These are phyloP conservation scores for Tuberolachnus salignus DNA, from an alignment of 2,888 invertebrate genomes.

Conservation along the genomic window DNA sequence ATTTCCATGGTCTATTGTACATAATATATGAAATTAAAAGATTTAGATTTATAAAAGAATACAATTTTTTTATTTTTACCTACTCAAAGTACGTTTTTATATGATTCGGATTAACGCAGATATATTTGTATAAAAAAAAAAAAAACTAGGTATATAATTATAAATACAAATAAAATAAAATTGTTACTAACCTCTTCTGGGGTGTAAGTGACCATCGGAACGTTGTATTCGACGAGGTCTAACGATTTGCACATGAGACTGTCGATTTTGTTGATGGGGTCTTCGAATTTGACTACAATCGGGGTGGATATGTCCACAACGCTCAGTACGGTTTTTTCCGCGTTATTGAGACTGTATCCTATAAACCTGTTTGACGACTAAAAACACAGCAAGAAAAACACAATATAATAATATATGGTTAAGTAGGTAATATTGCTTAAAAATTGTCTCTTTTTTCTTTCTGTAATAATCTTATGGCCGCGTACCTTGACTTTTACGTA, in stretches of 20 bases:
- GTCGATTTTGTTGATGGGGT: slow-evolving; percentile 76
- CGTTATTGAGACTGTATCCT: slow-evolving; percentile 77
- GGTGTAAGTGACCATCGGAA: slow-evolving; percentile 82
- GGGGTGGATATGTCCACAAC: slow-evolving; percentile 78
- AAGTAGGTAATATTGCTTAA: too few relatives aligned
- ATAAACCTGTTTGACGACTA: slow-evolving; percentile 75
- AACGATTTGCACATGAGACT: slow-evolving; percentile 80
- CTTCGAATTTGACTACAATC: slow-evolving; percentile 74
- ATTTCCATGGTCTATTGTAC: too few relatives aligned
- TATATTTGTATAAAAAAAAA: too few relatives aligned
- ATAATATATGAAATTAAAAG: too few relatives aligned
- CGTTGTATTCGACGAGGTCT: slow-evolving; percentile 81
- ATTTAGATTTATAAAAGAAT: too few relatives aligned
- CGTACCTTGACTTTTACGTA: slow-evolving; percentile 79
- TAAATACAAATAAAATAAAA: neutral
- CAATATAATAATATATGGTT: too few relatives aligned
- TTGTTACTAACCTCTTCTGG: slow-evolving; percentile 77
- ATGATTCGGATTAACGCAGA: too few relatives aligned
- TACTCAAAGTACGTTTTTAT: too few relatives aligned
- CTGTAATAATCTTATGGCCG: slow-evolving; percentile 6
- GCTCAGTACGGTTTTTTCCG: slow-evolving; percentile 75
- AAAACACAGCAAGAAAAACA: slow-evolving; percentile 7
- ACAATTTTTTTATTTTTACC: too few relatives aligned
- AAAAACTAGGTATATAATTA: neutral
- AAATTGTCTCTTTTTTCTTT: neutral